Conservation (phyloP, 2,888 invertebrate species). For the Mesochorus sp. region DNA sequence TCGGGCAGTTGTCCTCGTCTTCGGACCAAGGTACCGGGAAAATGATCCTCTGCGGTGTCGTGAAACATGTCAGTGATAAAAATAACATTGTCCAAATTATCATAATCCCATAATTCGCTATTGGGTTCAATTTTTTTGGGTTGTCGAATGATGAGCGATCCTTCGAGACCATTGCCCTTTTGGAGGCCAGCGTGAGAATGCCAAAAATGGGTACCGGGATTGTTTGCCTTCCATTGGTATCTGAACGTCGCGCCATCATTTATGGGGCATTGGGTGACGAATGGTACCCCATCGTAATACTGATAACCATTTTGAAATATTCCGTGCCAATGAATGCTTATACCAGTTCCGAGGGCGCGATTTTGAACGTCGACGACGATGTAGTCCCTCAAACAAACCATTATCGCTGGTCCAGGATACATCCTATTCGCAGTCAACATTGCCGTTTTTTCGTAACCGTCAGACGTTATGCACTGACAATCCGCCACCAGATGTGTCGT, state of each 20-base stretch:
- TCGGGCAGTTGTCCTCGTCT: constrained; percentile 92
- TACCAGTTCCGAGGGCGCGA: constrained; percentile 92
- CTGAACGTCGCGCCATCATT: constrained; percentile 93
- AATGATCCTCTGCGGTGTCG: constrained; percentile 90
- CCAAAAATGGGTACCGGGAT: constrained; percentile 81
- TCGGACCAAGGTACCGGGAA: constrained; percentile 89
- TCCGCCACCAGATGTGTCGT: constrained; percentile 89
- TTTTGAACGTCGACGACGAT: constrained; percentile 94
- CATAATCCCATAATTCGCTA: constrained; percentile 60
- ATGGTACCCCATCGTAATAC: constrained; percentile 94
- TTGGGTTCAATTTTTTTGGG: constrained; percentile 70
- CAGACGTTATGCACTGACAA: constrained; percentile 93
- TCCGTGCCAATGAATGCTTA: constrained; percentile 96
- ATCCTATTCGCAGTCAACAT: constrained; percentile 91
- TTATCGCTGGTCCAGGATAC: constrained; percentile 93
- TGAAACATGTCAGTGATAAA: constrained; percentile 64
- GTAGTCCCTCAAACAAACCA: constrained; percentile 94
- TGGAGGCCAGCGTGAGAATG: constrained; percentile 82
- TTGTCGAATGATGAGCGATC: constrained; percentile 84
- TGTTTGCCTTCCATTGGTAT: constrained; percentile 78
- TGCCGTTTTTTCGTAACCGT: constrained; percentile 92
- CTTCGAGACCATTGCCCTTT: constrained; percentile 85
- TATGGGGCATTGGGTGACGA: constrained; percentile 94
- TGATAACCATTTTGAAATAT: constrained; percentile 91
- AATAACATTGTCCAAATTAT: constrained; percentile 54